Conservation (phyloP, 1,140 invertebrate species). For the Pachypsylla venusta region DNA sequence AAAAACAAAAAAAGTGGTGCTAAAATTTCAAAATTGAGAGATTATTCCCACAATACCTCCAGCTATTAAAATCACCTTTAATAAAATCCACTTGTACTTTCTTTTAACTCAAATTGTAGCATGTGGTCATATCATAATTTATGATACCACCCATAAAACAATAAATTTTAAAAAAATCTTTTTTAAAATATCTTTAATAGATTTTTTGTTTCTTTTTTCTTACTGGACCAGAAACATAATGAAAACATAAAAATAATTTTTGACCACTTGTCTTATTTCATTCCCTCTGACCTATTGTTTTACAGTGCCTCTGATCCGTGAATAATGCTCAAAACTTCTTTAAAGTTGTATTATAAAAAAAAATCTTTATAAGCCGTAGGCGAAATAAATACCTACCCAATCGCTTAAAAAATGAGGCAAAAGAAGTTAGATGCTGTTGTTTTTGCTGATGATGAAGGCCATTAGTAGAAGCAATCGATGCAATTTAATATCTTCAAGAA, state of each 20-base stretch:
- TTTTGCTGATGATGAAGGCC: no score
- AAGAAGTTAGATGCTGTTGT: no score
- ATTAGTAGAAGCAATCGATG: no score
- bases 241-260: slow-evolving; percentile 9
- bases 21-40: no score
- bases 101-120: no score
- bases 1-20: no score
- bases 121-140: no score
- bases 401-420: background rate
- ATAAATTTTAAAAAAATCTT: no score
- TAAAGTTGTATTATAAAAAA: background rate
- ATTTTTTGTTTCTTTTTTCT: slow-evolving; percentile 4
- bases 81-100: no score
- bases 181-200: background rate
- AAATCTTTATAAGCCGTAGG: slow-evolving; percentile 5
- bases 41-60: no score
- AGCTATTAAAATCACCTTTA: no score
- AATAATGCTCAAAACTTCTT: background rate
- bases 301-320: slow-evolving; percentile 8
- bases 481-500: no score
- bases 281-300: background rate
- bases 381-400: slow-evolving; percentile 7
- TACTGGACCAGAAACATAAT: slow-evolving; percentile 4
- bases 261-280: slow-evolving; percentile 4
- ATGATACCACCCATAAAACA: background rate